Evolutionary conservation across 2,888 invertebrate species (phyloP), one percentile per base, ranked within the genome.

Genomic region (Drosophila anomalipes): DNA sequence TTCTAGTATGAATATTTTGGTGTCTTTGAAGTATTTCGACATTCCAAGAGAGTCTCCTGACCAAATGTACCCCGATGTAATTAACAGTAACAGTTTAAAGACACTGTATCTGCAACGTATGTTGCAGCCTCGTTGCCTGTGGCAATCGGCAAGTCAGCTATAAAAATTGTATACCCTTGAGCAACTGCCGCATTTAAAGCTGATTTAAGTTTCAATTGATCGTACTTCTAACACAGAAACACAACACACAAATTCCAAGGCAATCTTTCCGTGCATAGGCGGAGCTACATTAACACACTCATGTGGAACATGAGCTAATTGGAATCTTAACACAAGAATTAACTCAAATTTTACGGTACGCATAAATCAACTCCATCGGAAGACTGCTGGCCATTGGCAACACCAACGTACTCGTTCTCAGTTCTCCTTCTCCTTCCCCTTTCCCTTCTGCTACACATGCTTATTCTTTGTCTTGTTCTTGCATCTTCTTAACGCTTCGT

Each of bases 401-500:
- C 47, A 2, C 6, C 47, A 47, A 4, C 16, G 4, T 9, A 16
- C 16, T 26, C 26, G 7, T 28, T 47, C 47, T 4, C 26, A n/a
- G 22, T 6, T 44, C 12, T 19, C 19, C 52, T n/a, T 16, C 54
- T 22, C 30, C 28, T 47, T 19, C 32, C 19, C 4, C 19, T 14
- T 39, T 2, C 4, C n/a, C 4, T 51, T 22, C 32, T 33, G 28
- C 7, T 37, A 37, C 33, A 39, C 7, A 16, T 52, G 52, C 44
- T 63, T 37, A 33, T 58, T 52, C 54, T 65, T 32, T 58, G 14
- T 39, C 52, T 58, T 51, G 9, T 6, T 33, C 44, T 54, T 70
- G 53, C 69, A 82, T 52, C 79, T 78, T 79, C 71, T 78, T 69
- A 81, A 81, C 60, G 90, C 88, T 85, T 86, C 85, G 85, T 86